Conservation (phyloP, 1,140 invertebrate genomes). For the Stenopsyche tienmushanensis region DNA sequence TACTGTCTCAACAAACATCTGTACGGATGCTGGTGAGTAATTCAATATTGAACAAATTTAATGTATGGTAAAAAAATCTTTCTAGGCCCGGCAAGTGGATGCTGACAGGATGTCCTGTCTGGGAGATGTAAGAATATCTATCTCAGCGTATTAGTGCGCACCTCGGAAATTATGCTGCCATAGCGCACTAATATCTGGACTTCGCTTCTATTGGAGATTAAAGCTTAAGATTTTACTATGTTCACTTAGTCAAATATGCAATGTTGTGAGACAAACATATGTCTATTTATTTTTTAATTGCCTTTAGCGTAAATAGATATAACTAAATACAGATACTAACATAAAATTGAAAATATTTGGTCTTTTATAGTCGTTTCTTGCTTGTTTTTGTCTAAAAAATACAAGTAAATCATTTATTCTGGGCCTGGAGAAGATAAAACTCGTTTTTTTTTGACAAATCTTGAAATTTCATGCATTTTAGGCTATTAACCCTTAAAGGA, state of each 20-base stretch:
- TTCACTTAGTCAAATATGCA: too few relatives aligned
- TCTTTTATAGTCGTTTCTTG: too few relatives aligned
- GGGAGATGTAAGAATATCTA: conserved; percentile 34
- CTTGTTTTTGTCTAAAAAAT: too few relatives aligned
- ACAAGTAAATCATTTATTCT: too few relatives aligned
- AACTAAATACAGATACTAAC: background rate
- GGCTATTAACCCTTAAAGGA: too few relatives aligned
- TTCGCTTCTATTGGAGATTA: too few relatives aligned
- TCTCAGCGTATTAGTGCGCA: conserved; percentile 1
- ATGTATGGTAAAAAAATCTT: conserved; percentile 28
- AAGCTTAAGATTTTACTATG: too few relatives aligned
- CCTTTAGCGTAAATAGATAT: background rate
- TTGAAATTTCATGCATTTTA: too few relatives aligned
- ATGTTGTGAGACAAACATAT: background rate
- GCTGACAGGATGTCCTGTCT: conserved; percentile 41
- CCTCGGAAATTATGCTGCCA: background rate
- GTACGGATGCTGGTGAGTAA: conserved; percentile 36
- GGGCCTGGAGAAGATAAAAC: too few relatives aligned
- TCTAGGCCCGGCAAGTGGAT: conserved; percentile 38
- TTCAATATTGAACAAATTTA: conserved; percentile 40
- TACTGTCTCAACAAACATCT: conserved; percentile 11
- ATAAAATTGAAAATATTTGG: too few relatives aligned
- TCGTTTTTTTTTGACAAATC: too few relatives aligned
- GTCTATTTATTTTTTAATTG: background rate
- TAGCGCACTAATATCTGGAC: background rate